Evolutionary conservation across 2,113 vertebrate species (phyloP).

Genomic region (Hemicordylus capensis): DNA sequence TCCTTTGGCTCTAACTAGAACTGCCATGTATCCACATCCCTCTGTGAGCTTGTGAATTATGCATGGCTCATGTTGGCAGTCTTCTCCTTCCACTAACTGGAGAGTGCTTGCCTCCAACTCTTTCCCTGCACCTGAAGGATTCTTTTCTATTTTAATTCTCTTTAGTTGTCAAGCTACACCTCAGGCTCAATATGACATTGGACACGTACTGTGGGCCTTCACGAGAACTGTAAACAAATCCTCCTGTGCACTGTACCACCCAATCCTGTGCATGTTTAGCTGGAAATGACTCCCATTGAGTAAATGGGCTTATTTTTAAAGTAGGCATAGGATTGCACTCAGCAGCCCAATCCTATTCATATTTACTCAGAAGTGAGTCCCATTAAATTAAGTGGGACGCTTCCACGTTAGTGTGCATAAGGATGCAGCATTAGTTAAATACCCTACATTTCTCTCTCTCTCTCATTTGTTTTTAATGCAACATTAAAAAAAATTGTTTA

Average conservation of each 20-base stretch:
- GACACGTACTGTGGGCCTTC: neutral
- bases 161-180: neutral
- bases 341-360: no score
- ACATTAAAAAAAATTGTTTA: no score
- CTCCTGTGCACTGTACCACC: neutral
- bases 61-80: fast-evolving
- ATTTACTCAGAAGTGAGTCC: no score
- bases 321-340: neutral
- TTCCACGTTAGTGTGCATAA: neutral
- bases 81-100: neutral
- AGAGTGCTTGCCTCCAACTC: neutral
- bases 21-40: neutral
- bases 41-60: neutral
- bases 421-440: neutral
- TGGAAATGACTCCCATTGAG: neutral
- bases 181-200: neutral
- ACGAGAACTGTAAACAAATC: neutral
- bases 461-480: no score
- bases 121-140: neutral
- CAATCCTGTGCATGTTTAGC: neutral
- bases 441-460: neutral
- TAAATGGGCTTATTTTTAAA: neutral
- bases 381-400: neutral
- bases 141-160: neutral
- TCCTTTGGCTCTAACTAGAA: neutral